Evolutionary conservation across 2,888 invertebrate species (phyloP), one percentile per base, ranked within the genome.

Genomic region (Eustalomyia histrio): DNA sequence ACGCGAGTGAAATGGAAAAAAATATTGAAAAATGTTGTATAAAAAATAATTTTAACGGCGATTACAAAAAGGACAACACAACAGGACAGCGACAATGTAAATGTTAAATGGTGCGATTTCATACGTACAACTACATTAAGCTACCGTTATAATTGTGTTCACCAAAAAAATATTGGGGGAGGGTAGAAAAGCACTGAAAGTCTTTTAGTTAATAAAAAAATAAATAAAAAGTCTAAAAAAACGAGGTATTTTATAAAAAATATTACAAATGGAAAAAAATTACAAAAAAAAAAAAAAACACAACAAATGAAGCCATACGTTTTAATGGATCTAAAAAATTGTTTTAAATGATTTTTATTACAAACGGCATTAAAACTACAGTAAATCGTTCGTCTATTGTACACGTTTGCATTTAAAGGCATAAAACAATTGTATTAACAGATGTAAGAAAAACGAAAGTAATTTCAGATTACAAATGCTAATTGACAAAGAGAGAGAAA

Each of bases 271-370:
- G 14, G 17, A 17, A 47, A n/a, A 76, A 68, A 39, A 74, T 35
- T 14, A 35, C 69, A 63, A 76, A 63, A 73, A 74, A 80, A 82
- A 81, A 64, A 74, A 82, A 81, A 65, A 17, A 29, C 4, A 29
- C 29, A 72, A 71, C 76, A 78, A 74, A 80, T 79, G 43, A 76
- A 71, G 53, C 74, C 83, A 83, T 83, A 84, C 83, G 84, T 72
- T 57, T 29, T 29, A 29, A 29, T 29, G 58, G 64, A 29, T 21
- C 71, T 53, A 16, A 63, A n/a, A 79, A 80, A 80, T 83, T 83
- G 64, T 82, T 84, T 84, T 80, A 84, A 80, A 84, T 69, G 74
- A 73, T 68, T 80, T 82, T 79, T 78, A 80, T 79, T 65, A 63
- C 55, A 72, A 73, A 52, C 10, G n/a, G 35, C 17, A 7, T 29